These are phyloP conservation scores for Hydractinia symbiolongicarpus DNA, from an alignment of 30 jellyfish, hydroid and myxozoan genomes.

Conservation along the genomic window DNA sequence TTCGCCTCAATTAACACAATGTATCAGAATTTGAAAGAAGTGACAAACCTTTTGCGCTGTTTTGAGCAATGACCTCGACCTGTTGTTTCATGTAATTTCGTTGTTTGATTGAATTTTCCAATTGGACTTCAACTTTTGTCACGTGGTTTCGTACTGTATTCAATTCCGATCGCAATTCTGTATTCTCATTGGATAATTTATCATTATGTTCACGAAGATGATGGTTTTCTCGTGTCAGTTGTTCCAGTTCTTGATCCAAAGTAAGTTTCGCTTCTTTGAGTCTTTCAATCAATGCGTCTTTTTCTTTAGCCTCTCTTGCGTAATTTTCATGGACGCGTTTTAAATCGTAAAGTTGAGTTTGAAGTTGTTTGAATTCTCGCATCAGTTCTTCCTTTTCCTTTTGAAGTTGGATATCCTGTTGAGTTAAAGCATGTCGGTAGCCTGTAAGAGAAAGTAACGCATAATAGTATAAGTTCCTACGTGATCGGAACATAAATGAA, in stretches of 20 bases:
- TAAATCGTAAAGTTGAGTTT: constrained; percentile 56
- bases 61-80: constrained; percentile 45
- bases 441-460: constrained; percentile 9
- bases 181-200: constrained; percentile 64
- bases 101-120: constrained; percentile 73
- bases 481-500: neutral
- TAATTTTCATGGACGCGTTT: constrained; percentile 82
- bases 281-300: constrained; percentile 63
- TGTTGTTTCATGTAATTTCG: constrained; percentile 74
- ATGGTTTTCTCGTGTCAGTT: constrained; percentile 49
- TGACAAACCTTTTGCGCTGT: constrained; percentile 33
- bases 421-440: constrained; percentile 58
- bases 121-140: constrained; percentile 76
- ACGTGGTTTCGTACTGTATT: constrained; percentile 49
- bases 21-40: neutral
- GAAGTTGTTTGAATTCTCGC: constrained; percentile 80
- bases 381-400: constrained; percentile 85
- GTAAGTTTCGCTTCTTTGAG: constrained; percentile 64
- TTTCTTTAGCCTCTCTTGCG: constrained; percentile 70
- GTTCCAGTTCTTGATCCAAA: constrained; percentile 65
- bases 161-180: constrained; percentile 56
- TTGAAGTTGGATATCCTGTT: constrained; percentile 49
- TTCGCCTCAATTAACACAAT: neutral
- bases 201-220: constrained; percentile 56
- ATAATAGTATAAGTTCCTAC: neutral